These are phyloP conservation scores for Otus scops DNA, from an alignment of 2,797 vertebrate species.

Conservation along the genomic window DNA sequence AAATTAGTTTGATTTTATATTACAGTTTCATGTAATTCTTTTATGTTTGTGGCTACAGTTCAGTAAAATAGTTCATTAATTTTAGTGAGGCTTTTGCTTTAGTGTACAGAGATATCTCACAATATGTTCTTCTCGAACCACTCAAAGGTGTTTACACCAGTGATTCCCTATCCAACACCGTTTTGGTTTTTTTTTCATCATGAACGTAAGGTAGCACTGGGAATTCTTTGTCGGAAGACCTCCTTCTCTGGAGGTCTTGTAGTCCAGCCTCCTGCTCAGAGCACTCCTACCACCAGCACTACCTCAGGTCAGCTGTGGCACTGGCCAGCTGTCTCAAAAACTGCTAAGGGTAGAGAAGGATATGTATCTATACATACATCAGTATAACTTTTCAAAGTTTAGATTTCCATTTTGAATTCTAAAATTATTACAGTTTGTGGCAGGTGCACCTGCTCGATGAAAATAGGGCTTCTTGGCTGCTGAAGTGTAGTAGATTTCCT, in stretches of 20 bases:
- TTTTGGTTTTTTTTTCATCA: neutral
- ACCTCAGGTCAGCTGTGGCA: neutral
- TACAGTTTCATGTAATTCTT: neutral
- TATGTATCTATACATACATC: neutral
- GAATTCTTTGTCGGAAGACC: neutral
- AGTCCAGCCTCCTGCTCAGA: neutral
- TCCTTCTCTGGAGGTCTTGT: neutral
- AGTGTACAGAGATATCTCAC: neutral
- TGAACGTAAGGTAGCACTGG: neutral
- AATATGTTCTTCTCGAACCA: neutral
- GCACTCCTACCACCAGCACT: neutral
- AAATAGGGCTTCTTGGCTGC: too few species aligned
- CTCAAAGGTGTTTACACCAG: neutral
- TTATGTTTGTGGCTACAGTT: neutral
- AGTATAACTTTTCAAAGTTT: neutral
- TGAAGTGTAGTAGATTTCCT: too few species aligned
- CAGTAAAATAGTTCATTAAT: neutral
- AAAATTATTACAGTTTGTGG: neutral
- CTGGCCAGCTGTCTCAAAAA: neutral
- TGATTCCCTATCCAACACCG: neutral
- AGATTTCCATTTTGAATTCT: neutral
- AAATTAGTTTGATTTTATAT: neutral
- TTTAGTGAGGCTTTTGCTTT: neutral
- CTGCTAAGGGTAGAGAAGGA: neutral
- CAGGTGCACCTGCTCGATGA: too few species aligned